Evolutionary conservation across 2,797 vertebrate species (phyloP).

Genomic region (Amblyopsis hoosieri): DNA sequence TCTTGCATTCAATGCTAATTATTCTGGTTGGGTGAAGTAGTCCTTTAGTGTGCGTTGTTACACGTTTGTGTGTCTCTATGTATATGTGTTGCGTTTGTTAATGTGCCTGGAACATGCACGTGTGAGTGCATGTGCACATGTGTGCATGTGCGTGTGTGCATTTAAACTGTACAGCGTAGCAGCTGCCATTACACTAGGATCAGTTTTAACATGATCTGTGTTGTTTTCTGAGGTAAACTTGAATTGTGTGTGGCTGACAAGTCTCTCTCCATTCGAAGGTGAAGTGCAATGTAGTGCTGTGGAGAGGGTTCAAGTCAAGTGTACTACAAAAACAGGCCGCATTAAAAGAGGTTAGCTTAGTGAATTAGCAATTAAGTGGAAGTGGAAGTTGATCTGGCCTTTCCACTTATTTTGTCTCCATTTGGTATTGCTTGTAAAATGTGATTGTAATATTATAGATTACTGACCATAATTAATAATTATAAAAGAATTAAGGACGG

Average conservation of each 20-base stretch:
- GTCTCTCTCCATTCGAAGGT: slow-evolving; percentile 44
- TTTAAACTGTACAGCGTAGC: slow-evolving; percentile 1
- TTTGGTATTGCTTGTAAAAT: slow-evolving; percentile 6
- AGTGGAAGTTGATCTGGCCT: background rate
- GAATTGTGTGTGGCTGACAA: slow-evolving; percentile 24
- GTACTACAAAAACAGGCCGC: slow-evolving; percentile 14
- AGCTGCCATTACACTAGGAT: slow-evolving; percentile 18
- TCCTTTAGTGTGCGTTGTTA: no score
- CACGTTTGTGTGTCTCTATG: slow-evolving; percentile 3
- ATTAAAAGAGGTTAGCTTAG: no score
- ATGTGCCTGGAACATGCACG: background rate
- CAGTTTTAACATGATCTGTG: slow-evolving; percentile 17
- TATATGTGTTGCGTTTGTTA: slow-evolving; percentile 9
- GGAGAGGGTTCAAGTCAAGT: slow-evolving; percentile 27
- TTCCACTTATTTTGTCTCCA: background rate
- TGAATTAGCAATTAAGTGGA: slow-evolving; percentile 19
- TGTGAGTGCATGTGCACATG: background rate
- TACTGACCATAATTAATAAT: no score
- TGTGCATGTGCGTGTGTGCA: background rate
- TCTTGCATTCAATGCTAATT: no score
- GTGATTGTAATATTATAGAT: background rate
- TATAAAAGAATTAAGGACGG: no score
- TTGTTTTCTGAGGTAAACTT: slow-evolving; percentile 26
- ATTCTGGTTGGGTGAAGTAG: no score
- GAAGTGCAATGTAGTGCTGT: slow-evolving; percentile 30